Percentiles rank a stretch among this genome's conserved stretches.
Conservation (phyloP, 2,888 invertebrate species). For the Camptogramma bilineatum region DNA sequence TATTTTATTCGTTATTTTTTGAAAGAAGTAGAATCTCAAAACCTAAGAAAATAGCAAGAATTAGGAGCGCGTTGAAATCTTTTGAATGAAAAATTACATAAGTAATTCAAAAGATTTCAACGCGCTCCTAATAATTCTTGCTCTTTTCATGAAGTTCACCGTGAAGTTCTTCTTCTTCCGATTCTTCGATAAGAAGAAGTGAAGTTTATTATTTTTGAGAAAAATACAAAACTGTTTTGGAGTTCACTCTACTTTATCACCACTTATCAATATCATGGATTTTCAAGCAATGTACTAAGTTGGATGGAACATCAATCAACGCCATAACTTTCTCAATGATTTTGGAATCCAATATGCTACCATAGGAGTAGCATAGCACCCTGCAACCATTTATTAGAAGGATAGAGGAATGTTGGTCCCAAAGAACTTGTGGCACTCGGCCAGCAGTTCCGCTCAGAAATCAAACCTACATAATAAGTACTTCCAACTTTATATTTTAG, state of each 20-base stretch:
- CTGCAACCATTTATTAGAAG: not conserved
- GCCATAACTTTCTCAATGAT: not conserved
- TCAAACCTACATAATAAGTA: slow-evolving; percentile 26
- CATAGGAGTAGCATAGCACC: not conserved
- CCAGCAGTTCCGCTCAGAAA: slow-evolving; percentile 53
- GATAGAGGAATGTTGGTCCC: slow-evolving; percentile 12
- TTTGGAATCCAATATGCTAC: not conserved
- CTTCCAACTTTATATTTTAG: slow-evolving; percentile 45
- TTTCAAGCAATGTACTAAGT: no score
- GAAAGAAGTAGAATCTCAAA: no score
- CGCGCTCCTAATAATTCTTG: no score
- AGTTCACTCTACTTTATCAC: no score
- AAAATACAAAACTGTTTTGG: no score
- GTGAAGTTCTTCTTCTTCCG: no score
- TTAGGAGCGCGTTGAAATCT: slow-evolving; percentile 18
- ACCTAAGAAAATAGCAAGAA: slow-evolving; percentile 30
- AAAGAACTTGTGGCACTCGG: slow-evolving; percentile 52
- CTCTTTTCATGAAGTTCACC: no score
- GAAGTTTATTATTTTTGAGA: not conserved
- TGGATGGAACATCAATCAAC: no score
- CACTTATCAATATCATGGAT: no score
- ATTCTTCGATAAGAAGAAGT: no score
- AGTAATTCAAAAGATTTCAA: no score
- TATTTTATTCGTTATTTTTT: no score
- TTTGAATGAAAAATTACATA: not conserved